phyloP scores from a whole-genome alignment of 2,888 invertebrate species.

The Leptinotarsa tumamoca region DNA sequence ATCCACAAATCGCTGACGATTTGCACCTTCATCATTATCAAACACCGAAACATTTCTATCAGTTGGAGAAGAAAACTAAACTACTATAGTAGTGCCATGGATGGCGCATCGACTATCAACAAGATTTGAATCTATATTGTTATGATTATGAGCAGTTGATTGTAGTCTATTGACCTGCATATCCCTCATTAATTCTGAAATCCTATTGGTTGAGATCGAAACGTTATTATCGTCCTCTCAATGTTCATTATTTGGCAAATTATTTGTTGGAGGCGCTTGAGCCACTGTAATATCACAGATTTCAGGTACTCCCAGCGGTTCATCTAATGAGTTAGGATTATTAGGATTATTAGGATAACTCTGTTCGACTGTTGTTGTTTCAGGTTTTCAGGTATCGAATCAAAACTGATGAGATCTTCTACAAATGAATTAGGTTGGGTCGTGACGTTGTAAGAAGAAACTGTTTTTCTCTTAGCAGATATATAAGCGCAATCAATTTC shows the following conservation, averaged over 20 bases:
- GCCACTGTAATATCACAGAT: not conserved
- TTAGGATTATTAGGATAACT: too few relatives aligned
- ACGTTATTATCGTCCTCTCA: not conserved
- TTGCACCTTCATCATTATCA: not conserved
- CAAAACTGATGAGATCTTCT: conserved; percentile 14
- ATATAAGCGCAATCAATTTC: conserved; percentile 13
- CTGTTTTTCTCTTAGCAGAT: not conserved
- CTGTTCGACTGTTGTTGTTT: not conserved
- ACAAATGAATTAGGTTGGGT: conserved; percentile 10
- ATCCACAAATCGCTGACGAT: conserved; percentile 7
- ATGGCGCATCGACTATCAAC: not conserved
- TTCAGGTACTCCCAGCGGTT: not conserved
- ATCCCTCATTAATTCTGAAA: conserved; percentile 7
- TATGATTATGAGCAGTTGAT: not conserved
- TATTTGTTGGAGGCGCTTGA: not conserved
- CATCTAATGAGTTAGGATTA: not conserved
- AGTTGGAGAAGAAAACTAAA: not conserved
- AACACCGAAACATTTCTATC: not conserved
- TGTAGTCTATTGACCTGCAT: conserved; percentile 1
- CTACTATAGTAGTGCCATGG: not conserved
- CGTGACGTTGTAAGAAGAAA: not conserved
- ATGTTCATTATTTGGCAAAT: not conserved
- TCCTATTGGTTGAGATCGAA: not conserved
- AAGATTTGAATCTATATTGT: not conserved
- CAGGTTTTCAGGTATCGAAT: not conserved